Evolutionary conservation across 2,113 vertebrate species (phyloP).

Genomic region (Pimephales promelas): DNA sequence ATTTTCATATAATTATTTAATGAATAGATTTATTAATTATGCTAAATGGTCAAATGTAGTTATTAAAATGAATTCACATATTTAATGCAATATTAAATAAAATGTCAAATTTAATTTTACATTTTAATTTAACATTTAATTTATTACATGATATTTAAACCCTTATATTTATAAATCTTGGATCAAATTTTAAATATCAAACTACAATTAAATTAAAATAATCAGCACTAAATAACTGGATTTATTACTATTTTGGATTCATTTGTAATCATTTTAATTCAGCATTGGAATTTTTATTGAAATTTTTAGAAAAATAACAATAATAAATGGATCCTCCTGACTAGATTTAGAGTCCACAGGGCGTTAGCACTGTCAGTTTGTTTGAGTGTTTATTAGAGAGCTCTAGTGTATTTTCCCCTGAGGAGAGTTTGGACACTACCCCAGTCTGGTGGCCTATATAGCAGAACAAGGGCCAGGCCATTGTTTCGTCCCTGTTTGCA

Average conservation of each 20-base stretch:
- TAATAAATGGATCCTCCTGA: neutral
- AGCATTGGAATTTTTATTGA: neutral
- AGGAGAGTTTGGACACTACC: constrained; percentile 23
- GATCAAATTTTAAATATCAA: neutral
- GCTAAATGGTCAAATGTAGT: neutral
- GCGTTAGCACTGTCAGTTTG: neutral
- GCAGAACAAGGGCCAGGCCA: neutral
- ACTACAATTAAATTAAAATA: neutral
- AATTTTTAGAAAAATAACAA: neutral
- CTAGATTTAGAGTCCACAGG: neutral
- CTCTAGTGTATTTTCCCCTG: constrained; percentile 1
- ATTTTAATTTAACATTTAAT: neutral
- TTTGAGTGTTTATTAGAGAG: constrained; percentile 18
- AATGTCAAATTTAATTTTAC: too few relatives aligned
- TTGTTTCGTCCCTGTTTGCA: constrained; percentile 15
- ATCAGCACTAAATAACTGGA: neutral
- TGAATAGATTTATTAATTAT: neutral
- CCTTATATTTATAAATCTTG: neutral
- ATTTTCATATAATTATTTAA: too few relatives aligned
- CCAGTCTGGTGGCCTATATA: constrained; percentile 27
- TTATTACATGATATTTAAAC: neutral
- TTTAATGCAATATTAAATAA: neutral
- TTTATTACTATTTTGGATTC: too few relatives aligned
- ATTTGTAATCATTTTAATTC: neutral
- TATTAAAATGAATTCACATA: neutral